Evolutionary conservation across 2,888 invertebrate species (phyloP), one percentile per base, ranked within the genome.

Genomic region (Thereva nobilitata): DNA sequence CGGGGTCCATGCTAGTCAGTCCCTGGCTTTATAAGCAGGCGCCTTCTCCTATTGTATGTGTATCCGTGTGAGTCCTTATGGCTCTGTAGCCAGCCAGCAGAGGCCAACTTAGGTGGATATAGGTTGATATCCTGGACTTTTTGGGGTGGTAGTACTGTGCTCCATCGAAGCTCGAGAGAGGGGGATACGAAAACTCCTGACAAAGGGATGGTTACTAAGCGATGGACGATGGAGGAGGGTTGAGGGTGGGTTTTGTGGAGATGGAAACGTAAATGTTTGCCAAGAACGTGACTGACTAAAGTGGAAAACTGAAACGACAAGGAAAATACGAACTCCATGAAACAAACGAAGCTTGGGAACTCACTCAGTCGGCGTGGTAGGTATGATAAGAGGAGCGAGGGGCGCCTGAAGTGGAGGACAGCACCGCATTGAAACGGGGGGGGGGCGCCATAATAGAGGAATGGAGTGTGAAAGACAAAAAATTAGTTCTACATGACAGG

Each of bases 401-500:
- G 34, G n/a, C 6, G 9, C 8, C 10, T 42, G 56, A n/a, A 5
- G 12, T 23, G 34, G 45, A 54, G 59, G 40, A 8, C 34, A 6
- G 41, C 12, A 47, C 37, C 34, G 61, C 49, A 50, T 61, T 61
- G 50, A 61, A 61, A 47, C 57, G 12, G 5, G n/a, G 45, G 57
- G 45, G 47, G 45, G 45, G 47, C 37, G 45, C 47, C 7, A 59
- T 40, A 59, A 50, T 61, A 8, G 10, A 61, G 42, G 61, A 61
- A 61, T 50, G 23, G 40, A 42, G 61, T 61, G 61, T 41, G 61
- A 61, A 23, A 50, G 49, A 61, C 61, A 61, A 61, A 49, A 61
- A 61, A 61, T 61, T 61, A 61, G 50, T 61, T 61, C 61, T 61
- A 61, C 61, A 50, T 61, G 61, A 61, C 61, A 23, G 61, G 61